These are phyloP conservation scores for Petrocephalus sullivani DNA, from an alignment of 2,797 vertebrate species.

Conservation along the genomic window DNA sequence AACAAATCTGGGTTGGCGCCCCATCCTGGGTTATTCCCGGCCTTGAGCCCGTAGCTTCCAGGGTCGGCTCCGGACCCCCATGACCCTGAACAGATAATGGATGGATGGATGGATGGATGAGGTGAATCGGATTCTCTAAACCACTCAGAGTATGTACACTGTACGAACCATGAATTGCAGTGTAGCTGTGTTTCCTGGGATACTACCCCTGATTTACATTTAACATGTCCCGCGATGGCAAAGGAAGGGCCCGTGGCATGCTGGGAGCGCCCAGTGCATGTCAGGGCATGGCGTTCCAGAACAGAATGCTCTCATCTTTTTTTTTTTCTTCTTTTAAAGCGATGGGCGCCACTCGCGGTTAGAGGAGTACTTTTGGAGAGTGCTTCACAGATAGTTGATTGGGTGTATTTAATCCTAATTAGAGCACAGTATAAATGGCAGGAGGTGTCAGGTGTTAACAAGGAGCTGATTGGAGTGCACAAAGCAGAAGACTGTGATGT, in stretches of 20 bases:
- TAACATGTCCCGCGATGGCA: not conserved
- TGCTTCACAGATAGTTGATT: constrained; percentile 47
- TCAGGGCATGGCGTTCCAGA: not conserved
- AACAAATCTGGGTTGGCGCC: not conserved
- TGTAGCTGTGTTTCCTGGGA: not conserved
- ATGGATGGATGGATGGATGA: not conserved
- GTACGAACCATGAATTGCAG: not conserved
- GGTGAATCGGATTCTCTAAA: not conserved
- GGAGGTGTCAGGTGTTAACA: constrained; percentile 52
- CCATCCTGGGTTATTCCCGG: not conserved
- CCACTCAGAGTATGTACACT: not conserved
- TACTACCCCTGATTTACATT: not conserved
- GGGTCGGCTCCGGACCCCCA: not conserved
- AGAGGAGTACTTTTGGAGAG: constrained; percentile 42
- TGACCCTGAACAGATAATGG: not conserved
- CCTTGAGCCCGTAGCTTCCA: not conserved
- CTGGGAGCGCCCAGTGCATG: not conserved
- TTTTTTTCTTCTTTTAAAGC: constrained; percentile 1
- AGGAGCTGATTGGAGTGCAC: constrained; percentile 50
- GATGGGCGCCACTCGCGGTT: constrained; percentile 38
- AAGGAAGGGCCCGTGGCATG: not conserved
- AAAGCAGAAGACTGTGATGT: constrained; percentile 44
- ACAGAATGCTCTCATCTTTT: not conserved
- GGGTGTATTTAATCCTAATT: constrained; percentile 44
- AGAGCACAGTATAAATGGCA: constrained; percentile 50